Conservation (phyloP, 2,888 invertebrate genomes). For the Noctua janthe region DNA sequence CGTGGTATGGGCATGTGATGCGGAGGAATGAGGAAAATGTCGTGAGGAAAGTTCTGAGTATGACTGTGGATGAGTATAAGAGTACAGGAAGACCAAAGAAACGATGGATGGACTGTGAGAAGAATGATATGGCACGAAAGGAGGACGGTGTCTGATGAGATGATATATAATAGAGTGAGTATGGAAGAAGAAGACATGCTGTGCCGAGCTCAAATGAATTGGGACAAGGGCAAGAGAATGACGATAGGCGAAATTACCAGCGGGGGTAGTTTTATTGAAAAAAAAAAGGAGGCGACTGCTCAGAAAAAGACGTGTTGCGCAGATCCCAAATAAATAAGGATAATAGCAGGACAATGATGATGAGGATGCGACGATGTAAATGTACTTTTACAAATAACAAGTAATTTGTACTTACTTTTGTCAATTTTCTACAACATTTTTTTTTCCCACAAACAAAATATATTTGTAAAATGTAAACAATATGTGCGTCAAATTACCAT, state of each 20-base stretch:
- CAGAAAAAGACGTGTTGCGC: background rate
- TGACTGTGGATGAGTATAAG: too few species aligned
- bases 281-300: background rate
- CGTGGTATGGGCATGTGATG: too few species aligned
- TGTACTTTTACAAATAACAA: background rate
- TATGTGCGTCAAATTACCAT: conserved; percentile 37
- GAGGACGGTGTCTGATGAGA: background rate
- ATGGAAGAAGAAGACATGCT: too few species aligned
- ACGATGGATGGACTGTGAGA: too few species aligned
- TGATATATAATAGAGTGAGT: background rate
- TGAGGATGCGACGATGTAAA: background rate
- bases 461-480: conserved; percentile 5
- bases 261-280: too few species aligned
- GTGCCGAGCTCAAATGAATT: background rate
- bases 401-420: background rate
- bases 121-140: too few species aligned
- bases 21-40: too few species aligned
- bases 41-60: too few species aligned
- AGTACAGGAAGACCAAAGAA: too few species aligned
- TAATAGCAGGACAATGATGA: background rate
- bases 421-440: background rate
- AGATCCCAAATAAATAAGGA: background rate
- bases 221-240: too few species aligned
- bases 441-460: conserved; percentile 3
- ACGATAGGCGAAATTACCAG: too few species aligned